Evolutionary conservation across 1,140 invertebrate genomes (phyloP), one percentile per base, ranked within the genome.

Genomic region (Muscidifurax raptorellus): DNA sequence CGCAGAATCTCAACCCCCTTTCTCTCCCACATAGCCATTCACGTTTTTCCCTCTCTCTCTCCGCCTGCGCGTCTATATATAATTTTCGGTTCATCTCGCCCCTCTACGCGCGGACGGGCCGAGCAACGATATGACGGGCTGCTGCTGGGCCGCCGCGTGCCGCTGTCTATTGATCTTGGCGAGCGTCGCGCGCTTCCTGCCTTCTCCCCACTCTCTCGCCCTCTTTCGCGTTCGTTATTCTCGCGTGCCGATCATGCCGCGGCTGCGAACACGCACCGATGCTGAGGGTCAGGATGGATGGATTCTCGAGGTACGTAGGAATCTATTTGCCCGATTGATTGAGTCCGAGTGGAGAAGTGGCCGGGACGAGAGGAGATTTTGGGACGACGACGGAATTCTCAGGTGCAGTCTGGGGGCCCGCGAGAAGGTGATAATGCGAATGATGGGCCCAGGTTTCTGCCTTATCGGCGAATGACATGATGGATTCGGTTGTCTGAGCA

Each of bases 151-250:
- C 32, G 32, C 71, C 71, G 32, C 71, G 30, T 52, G 40, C 75
- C n/a, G 12, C 88, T 88, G 88, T 86, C 90, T 91, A 91, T 91
- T 91, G 90, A 91, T 91, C 90, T 90, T 90, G 90, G 90, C 87
- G 86, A 88, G 88, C 86, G 87, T 90, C 87, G 87, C 87, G 89
- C 89, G 86, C 75, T 85, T 47, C 36, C 59, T 30, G 25, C 36
- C 52, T n/a, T 10, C n/a, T 9, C 52, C 69, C 83, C 80, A 85
- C 32, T 84, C 78, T 85, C 82, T 86, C 85, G 28, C 71, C 86
- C 74, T 82, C 79, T 85, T 84, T 75, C 32, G 44, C 71, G 28
- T 74, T 72, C 67, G 44, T 64, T 82, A 74, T 36, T 82, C 30
- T 82, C 47, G 22, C 80, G 30, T 82, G 18, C 80, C 25, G 28